Evolutionary conservation across 2,113 vertebrate genomes (phyloP).

Genomic region (Tragelaphus strepsiceros): DNA sequence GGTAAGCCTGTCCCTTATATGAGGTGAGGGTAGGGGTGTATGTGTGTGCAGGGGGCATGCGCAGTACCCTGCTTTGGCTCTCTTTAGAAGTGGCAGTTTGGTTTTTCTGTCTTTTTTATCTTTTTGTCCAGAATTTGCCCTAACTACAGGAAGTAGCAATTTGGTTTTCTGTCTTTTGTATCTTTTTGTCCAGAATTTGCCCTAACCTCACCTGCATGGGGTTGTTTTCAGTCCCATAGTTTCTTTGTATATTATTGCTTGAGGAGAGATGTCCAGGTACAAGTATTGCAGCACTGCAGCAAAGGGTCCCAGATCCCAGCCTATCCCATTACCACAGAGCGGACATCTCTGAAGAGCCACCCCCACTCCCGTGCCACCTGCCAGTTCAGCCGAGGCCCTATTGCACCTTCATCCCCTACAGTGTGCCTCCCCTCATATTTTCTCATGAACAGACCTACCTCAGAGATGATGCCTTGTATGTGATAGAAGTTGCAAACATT

Average conservation of each 20-base stretch:
- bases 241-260: neutral
- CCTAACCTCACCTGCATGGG: neutral
- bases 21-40: neutral
- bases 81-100: neutral
- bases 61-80: neutral
- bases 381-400: accelerated
- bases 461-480: neutral
- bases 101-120: neutral
- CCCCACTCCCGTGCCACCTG: neutral
- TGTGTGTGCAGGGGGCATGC: neutral
- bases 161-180: neutral
- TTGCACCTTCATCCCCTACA: neutral
- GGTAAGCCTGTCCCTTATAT: neutral
- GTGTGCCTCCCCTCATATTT: neutral
- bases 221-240: neutral
- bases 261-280: neutral
- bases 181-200: neutral
- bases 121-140: neutral
- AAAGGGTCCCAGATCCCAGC: neutral
- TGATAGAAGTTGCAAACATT: neutral
- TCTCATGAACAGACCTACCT: neutral
- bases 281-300: neutral
- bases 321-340: neutral
- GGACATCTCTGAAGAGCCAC: neutral
- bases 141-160: neutral